Evolutionary conservation across 2,113 vertebrate genomes (phyloP), one percentile per base, ranked within the genome.

Genomic region (Sinosuthora webbiana): DNA sequence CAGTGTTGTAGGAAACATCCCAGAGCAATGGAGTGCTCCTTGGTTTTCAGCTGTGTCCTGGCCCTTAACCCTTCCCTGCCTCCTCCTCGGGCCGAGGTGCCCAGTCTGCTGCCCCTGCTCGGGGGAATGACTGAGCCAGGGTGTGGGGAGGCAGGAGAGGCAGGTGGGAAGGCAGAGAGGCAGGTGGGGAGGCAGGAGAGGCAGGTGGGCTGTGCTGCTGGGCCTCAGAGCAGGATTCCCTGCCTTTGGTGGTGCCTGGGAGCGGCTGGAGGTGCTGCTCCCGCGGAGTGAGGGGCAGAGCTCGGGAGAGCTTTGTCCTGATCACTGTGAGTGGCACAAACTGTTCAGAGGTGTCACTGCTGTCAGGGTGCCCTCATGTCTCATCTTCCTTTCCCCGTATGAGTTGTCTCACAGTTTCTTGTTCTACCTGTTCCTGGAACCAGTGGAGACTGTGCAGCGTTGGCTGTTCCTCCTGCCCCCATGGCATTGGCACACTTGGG

Each of bases 341-440:
- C 69, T 79, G 52, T 3, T 91, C 7, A 0, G 90, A 83, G 53
- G 85, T 96, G 96, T 92, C 83, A 25, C 88, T 73, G 94, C 87
- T 95, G 87, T 93, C 93, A 96, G 93, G 83, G 87, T 83, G 56
- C 87, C 94, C 68, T 82, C 87, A 17, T 89, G 89, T 80, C 95
- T 95, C 83, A 35, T 71, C 62, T 31, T 21, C 87, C 71, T 87
- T 62, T 87, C 90, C 96, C 89, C 89, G 10, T 63, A 37, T 19
- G 86, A 95, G 93, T 59, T 94, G 96, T 83, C 87, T 93, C 84
- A 12, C 37, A 62, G 78, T 82, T 97, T 97, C 97, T 95, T 92
- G 97, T 96, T 97, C 9, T 97, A 96, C 97, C 91, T 96, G 98
- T 98, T 98, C 96, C 85, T 81, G 90, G 95, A 95, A 56, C 75